Conservation (phyloP, 2,113 vertebrate species). For the Anthoscopus minutus region DNA sequence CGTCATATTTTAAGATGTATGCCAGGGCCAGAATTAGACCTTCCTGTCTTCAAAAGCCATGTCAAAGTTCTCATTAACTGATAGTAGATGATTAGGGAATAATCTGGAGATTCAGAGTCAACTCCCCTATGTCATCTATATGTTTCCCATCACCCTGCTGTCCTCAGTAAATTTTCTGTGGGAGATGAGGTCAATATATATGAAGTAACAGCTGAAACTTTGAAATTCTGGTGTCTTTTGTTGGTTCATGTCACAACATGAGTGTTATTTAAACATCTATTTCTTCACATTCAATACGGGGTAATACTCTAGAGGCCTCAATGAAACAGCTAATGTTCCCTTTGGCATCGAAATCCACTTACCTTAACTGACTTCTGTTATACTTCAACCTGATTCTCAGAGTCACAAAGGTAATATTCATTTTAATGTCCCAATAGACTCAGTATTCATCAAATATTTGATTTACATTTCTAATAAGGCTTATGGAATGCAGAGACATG, state of each 20-base stretch:
- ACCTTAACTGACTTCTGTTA: slow-evolving; percentile 76
- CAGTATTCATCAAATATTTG: slow-evolving; percentile 82
- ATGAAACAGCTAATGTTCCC: slow-evolving; percentile 72
- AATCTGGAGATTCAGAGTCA: neutral
- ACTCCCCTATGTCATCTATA: neutral
- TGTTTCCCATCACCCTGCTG: neutral
- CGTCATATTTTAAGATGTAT: neutral
- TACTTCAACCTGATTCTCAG: slow-evolving; percentile 70
- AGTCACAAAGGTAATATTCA: slow-evolving; percentile 71
- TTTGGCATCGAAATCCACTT: slow-evolving; percentile 73
- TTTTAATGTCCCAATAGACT: slow-evolving; percentile 71
- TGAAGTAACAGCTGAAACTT: neutral
- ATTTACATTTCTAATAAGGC: slow-evolving; percentile 78
- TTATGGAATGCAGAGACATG: slow-evolving; percentile 72
- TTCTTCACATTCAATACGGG: slow-evolving; percentile 53
- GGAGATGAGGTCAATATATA: neutral
- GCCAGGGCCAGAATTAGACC: neutral
- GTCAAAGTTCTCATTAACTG: neutral
- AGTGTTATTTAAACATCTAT: slow-evolving; percentile 52
- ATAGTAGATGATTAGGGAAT: neutral
- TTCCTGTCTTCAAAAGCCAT: neutral
- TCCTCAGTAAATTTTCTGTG: neutral
- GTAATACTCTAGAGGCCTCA: slow-evolving; percentile 47
- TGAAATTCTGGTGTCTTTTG: slow-evolving; percentile 15
- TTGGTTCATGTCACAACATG: slow-evolving; percentile 11